Evolutionary conservation across 2,888 invertebrate species (phyloP).

Genomic region (Drosophila paramelanica): DNA sequence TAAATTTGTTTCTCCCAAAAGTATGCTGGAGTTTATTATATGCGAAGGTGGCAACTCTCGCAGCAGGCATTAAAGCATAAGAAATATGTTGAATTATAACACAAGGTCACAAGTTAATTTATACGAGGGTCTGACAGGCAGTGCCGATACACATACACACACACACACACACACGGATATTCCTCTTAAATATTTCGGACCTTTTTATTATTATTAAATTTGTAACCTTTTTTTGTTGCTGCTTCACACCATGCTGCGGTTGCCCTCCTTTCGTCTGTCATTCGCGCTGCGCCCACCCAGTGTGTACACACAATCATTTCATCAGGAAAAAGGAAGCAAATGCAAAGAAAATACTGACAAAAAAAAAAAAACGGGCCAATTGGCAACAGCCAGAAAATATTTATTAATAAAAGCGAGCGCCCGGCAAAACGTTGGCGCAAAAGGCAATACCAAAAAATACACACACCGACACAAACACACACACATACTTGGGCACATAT

Average conservation of each 20-base stretch:
- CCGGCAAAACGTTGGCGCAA: conserved; percentile 65
- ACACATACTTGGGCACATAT: background rate
- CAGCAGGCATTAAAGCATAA: conserved; percentile 65
- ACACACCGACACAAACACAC: conserved; percentile 8
- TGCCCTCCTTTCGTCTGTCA: conserved; percentile 1
- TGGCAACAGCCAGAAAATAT: conserved; percentile 78
- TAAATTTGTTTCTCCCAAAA: conserved; percentile 40
- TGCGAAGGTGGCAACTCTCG: conserved; percentile 4
- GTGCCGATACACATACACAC: conserved; percentile 24
- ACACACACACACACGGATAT: conserved; percentile 16
- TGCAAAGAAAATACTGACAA: conserved; percentile 46
- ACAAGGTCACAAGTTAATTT: conserved; percentile 76
- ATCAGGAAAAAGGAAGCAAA: conserved; percentile 58
- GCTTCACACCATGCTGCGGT: conserved; percentile 5
- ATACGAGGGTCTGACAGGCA: conserved; percentile 55
- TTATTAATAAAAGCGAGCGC: conserved; percentile 78
- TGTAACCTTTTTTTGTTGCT: conserved; percentile 31
- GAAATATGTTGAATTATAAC: conserved; percentile 60
- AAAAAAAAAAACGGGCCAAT: conserved; percentile 62
- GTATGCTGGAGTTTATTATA: conserved; percentile 39
- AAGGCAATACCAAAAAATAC: conserved; percentile 55
- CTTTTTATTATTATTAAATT: conserved; percentile 57
- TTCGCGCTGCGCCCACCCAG: background rate
- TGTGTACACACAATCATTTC: conserved; percentile 28
- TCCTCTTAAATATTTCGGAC: conserved; percentile 34